These are phyloP conservation scores for Oxyruncus cristatus DNA, from an alignment of 2,113 vertebrate species.

Conservation along the genomic window DNA sequence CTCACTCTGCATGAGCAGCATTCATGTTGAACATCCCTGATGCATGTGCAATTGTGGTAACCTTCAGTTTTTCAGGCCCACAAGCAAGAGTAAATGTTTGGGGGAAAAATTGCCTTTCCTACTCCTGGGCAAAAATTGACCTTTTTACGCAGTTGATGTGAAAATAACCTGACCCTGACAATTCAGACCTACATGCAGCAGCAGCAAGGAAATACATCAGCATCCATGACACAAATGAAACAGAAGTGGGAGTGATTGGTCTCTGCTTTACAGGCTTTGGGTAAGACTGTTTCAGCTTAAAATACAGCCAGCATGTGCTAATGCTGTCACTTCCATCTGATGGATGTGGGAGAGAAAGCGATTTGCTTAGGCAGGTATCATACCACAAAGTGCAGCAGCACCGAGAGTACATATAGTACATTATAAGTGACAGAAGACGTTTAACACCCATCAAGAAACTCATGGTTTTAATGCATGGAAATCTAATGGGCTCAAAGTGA, in stretches of 20 bases:
- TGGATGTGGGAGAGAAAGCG: not conserved
- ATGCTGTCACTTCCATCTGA: not conserved
- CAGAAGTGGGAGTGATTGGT: not conserved
- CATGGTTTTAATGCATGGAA: not conserved
- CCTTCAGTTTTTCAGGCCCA: not conserved
- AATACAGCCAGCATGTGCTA: not conserved
- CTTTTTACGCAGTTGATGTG: not conserved
- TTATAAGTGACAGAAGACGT: not conserved
- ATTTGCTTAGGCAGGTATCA: not conserved
- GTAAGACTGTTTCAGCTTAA: not conserved
- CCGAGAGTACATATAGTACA: not conserved
- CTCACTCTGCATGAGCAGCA: not conserved
- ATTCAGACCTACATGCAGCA: not conserved
- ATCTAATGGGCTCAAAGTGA: not conserved
- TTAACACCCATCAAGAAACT: not conserved
- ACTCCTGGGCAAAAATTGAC: not conserved
- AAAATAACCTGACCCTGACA: not conserved
- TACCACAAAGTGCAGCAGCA: not conserved
- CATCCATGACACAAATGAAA: not conserved
- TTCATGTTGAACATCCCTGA: not conserved
- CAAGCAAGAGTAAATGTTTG: not conserved
- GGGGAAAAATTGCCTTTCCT: not conserved
- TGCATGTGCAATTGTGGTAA: rapidly evolving
- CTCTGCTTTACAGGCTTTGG: not conserved
- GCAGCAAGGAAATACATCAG: not conserved